Evolutionary conservation across 92 coral and sea anemone species (phyloP).

Genomic region (Galaxea fascicularis): DNA sequence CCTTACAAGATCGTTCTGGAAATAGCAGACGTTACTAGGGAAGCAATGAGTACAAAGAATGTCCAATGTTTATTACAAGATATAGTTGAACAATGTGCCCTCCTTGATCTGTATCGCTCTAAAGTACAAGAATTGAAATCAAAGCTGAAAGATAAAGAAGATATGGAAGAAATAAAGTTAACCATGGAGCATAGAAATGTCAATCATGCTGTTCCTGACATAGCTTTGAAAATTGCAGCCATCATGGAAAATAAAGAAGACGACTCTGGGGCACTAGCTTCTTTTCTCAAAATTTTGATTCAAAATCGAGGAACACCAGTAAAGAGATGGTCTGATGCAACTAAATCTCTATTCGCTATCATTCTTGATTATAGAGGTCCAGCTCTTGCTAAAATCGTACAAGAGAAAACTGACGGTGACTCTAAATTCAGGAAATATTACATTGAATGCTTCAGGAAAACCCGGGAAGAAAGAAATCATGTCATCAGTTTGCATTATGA

Average conservation of each 20-base stretch:
- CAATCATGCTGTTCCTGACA: conserved; percentile 44
- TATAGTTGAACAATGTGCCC: conserved; percentile 47
- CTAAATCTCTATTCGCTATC: conserved; percentile 56
- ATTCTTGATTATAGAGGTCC: conserved; percentile 45
- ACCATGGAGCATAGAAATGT: conserved; percentile 33
- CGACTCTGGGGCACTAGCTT: conserved; percentile 17
- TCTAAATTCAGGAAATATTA: conserved; percentile 38
- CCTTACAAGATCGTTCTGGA: conserved; percentile 31
- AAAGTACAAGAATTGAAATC: conserved; percentile 22
- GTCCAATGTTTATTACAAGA: conserved; percentile 52
- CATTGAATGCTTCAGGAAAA: conserved; percentile 17
- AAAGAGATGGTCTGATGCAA: conserved; percentile 56
- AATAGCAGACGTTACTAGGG: conserved; percentile 26
- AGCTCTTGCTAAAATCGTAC: conserved; percentile 15
- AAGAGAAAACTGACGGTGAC: conserved; percentile 48
- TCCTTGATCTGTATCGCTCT: conserved; percentile 39
- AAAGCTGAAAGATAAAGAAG: conserved; percentile 9
- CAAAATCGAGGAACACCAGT: conserved; percentile 42
- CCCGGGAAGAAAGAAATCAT: conserved; percentile 20
- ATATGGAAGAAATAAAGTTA: conserved; percentile 26
- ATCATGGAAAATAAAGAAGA: conserved; percentile 34
- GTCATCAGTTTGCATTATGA: conserved; percentile 7
- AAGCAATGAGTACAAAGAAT: conserved; percentile 33
- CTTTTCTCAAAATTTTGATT: conserved; percentile 22
- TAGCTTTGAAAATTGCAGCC: conserved; percentile 52